phyloP scores from a whole-genome alignment of 1,140 invertebrate species.

The Chrysopa pallens region DNA sequence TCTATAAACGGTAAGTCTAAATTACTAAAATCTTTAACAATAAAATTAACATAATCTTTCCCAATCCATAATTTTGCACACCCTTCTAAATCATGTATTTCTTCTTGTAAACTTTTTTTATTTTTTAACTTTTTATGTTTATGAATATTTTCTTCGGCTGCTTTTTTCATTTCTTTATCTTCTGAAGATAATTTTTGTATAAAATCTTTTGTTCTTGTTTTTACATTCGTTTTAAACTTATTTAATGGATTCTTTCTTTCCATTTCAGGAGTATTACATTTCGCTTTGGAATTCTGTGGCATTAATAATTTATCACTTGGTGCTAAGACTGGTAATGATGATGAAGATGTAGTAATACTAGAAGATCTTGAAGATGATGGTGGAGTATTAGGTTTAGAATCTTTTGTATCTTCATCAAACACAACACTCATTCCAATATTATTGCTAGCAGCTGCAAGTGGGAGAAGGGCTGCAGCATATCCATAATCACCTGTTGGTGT shows the following conservation, averaged over 20 bases:
- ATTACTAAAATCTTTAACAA: slow-evolving; percentile 92
- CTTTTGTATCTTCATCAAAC: neutral
- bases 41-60: slow-evolving; percentile 96
- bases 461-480: slow-evolving; percentile 18
- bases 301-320: slow-evolving; percentile 34
- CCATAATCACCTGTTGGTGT: slow-evolving; percentile 27
- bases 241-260: slow-evolving; percentile 48
- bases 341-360: slow-evolving; percentile 14
- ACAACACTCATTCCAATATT: neutral
- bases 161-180: slow-evolving; percentile 27
- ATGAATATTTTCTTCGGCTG: slow-evolving; percentile 29
- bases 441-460: neutral
- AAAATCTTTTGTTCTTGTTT: slow-evolving; percentile 37
- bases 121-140: slow-evolving; percentile 24
- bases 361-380: neutral
- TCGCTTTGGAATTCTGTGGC: slow-evolving; percentile 19
- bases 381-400: slow-evolving; percentile 1
- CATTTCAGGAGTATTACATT: slow-evolving; percentile 43
- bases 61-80: slow-evolving; percentile 89
- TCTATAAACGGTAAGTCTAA: slow-evolving; percentile 73
- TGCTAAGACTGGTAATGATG: slow-evolving; percentile 26
- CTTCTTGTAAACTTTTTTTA: slow-evolving; percentile 20
- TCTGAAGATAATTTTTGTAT: slow-evolving; percentile 42
- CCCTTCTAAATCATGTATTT: slow-evolving; percentile 28
- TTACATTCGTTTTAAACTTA: slow-evolving; percentile 42